phyloP scores from a whole-genome alignment of 2,888 invertebrate species.

The Marronus borbonicus region DNA sequence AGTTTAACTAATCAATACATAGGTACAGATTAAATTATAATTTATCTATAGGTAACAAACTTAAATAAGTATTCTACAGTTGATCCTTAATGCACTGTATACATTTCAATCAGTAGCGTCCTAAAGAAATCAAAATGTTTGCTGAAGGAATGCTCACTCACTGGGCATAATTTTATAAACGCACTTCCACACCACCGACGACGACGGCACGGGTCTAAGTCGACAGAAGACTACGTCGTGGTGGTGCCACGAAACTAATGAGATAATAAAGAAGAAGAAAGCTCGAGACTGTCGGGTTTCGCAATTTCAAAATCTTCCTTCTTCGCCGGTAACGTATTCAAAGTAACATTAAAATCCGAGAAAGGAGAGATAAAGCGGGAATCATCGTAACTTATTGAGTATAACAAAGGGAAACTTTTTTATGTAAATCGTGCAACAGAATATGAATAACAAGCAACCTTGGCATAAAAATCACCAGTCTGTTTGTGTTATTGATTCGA shows the following conservation, averaged over 20 bases:
- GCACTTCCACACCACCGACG: constrained; percentile 21
- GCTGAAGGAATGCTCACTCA: constrained; percentile 9
- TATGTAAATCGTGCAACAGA: no score
- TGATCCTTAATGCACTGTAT: background rate
- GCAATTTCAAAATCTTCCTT: constrained; percentile 38
- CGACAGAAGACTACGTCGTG: background rate
- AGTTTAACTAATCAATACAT: no score
- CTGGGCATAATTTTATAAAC: constrained; percentile 45
- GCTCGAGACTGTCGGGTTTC: constrained; percentile 30
- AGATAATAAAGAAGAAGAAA: constrained; percentile 44
- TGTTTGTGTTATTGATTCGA: no score
- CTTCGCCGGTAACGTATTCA: background rate
- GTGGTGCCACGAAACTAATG: constrained; percentile 31
- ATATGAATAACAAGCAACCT: no score
- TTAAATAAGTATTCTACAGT: no score
- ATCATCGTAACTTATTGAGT: constrained; percentile 31
- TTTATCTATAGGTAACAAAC: no score
- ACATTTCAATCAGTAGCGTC: constrained; percentile 33
- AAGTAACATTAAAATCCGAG: constrained; percentile 37
- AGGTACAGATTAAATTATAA: no score
- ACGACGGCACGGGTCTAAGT: constrained; percentile 17
- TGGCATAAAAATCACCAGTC: no score
- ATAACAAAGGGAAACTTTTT: constrained; percentile 4
- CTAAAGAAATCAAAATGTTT: constrained; percentile 28
- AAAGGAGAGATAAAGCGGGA: constrained; percentile 25